phyloP scores from a whole-genome alignment of 1,140 invertebrate species.

The Drosophila micromelanica region DNA sequence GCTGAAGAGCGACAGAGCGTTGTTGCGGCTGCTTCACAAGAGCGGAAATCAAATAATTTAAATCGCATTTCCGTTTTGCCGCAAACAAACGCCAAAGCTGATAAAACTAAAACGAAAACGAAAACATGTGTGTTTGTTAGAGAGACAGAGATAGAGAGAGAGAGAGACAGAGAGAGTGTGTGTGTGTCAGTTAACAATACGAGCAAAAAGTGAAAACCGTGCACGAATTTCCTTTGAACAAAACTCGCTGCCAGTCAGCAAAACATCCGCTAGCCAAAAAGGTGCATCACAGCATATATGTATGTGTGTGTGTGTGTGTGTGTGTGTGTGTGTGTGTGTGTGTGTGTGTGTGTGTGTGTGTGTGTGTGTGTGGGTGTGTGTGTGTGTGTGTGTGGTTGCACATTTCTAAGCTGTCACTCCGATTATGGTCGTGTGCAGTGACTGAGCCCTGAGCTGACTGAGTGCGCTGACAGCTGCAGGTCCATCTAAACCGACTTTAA shows the following conservation, averaged over 20 bases:
- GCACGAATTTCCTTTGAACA: conserved; percentile 42
- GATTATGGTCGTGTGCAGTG: conserved; percentile 19
- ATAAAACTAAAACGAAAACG: conserved; percentile 63
- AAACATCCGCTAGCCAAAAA: conserved; percentile 28
- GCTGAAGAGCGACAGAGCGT: conserved; percentile 1
- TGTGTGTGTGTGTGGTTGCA: no score
- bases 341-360: no score
- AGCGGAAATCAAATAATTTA: conserved; percentile 82
- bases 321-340: conserved; percentile 3
- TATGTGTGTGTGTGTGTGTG: background rate
- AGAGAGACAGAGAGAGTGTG: background rate
- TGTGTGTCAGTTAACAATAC: conserved; percentile 19
- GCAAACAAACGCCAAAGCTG: conserved; percentile 65
- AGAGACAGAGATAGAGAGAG: background rate
- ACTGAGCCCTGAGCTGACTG: conserved; percentile 24
- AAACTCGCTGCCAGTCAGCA: conserved; percentile 33
- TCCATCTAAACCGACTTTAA: conserved; percentile 28
- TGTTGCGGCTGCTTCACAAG: conserved; percentile 36
- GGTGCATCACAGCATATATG: conserved; percentile 10
- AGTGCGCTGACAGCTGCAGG: conserved; percentile 40
- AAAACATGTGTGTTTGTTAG: background rate
- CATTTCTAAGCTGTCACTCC: conserved; percentile 39
- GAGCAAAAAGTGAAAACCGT: conserved; percentile 49
- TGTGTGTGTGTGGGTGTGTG: no score
- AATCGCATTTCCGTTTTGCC: conserved; percentile 79